Base-by-base conservation (phyloP, 1,140 invertebrate species). In the Lepidurus apus region DNA sequence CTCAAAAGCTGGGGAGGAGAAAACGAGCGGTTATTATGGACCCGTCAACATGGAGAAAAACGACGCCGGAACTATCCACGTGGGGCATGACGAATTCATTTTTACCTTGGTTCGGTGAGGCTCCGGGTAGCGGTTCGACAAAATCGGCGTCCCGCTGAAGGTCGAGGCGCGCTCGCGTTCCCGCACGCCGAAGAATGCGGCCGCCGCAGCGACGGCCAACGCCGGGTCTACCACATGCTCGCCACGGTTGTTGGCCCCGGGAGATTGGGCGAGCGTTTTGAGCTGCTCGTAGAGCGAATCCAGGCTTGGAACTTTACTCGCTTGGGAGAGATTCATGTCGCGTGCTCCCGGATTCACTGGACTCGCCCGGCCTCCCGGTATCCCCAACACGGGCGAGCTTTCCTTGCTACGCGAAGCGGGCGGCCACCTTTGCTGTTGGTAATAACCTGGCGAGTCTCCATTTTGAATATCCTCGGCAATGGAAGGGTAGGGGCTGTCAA, bases 211-310 rank as follows among this genome's bases (percentile, higher is more conserved):
- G 10, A 53, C 77, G 10, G 77, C 77, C 17, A 53, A 21, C 65
- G 43, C 43, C 34, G 53, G 45, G 26, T 47, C 77, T 42, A 73
- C 53, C 47, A 47, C 45, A 47, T 47, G 45, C 10, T 6, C 45
- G 17, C 45, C 45, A 17, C 13, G 6, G 21, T 17, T 65, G 13
- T 17, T 65, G 53, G n/a, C 13, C 53, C 17, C n/a, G 17, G 78
- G 65, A 7, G 74, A n/a, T 17, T 74, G 76, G 10, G 79, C 79
- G 26, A 80, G 74, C 26, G 65, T 42, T 44, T 80, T 80, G 17
- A 80, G 42, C 21, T 80, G 79, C 43, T 80, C 79, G 73, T 80
- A 80, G 7, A 80, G 79, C 73, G 79, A 80, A 44, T 80, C 79
- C 45, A 80, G 44, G 78, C 79, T 80, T 6, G 79, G 79, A 11